Evolutionary conservation across 1,140 invertebrate genomes (phyloP), one percentile per base, ranked within the genome.

Genomic region (Cotesia chilonis): DNA sequence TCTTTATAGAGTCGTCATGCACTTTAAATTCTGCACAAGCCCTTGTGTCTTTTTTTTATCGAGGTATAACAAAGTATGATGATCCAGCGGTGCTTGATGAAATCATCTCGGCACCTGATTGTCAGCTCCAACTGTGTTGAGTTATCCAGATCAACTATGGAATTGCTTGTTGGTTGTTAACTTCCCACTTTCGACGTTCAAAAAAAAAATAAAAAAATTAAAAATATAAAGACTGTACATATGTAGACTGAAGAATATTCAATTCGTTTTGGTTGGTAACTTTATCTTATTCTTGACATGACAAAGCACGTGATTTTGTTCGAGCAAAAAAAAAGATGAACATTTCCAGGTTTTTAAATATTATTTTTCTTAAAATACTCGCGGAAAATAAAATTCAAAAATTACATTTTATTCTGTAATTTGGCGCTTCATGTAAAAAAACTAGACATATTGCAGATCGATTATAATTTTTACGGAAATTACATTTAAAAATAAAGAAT

Each of bases 61-160:
- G 72, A 74, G 73, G 79, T 77, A 80, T 81, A 82, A 83, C 79
- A 83, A 82, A 83, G 81, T 83, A 82, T 83, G 81, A 83, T 83
- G 80, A 83, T 83, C 81, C 75, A 63, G 71, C 74, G 73, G 72
- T 74, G 36, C 75, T 68, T 80, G 77, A 82, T 82, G 80, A 81
- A 82, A 81, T 82, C 79, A 81, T 82, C 81, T 75, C 75, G 75
- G 66, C 80, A 78, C 76, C 79, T 79, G 81, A 82, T 81, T 79
- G 80, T 80, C 75, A 71, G 77, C 63, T 71, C 73, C 66, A 68
- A 74, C 70, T 64, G 69, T 57, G 47, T 35, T 63, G 65, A 70
- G 47, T 66, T 28, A 20, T 71, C 54, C 65, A 36, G 59, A 71
- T 63, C 68, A 60, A 70, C 54, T 12, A 9, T 60, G 10, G 28